Evolutionary conservation across 2,797 vertebrate genomes (phyloP), one percentile per base, ranked within the genome.

Genomic region (Micropoecilia bifurca): DNA sequence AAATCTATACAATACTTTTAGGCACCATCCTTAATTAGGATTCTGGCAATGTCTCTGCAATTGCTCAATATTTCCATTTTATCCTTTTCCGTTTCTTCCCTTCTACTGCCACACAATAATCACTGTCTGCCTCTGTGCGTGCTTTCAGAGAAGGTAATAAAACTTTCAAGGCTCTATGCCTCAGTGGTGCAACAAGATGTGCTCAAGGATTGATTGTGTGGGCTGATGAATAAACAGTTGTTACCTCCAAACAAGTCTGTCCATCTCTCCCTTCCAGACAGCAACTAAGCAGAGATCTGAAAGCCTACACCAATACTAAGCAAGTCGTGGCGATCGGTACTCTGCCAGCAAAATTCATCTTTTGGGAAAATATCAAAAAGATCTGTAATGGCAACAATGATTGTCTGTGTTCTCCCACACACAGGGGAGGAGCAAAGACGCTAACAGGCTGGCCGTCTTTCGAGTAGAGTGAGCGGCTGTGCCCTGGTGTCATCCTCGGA

Each of bases 211-310:
- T 71, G 89, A 90, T 85, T 90, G 82, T 77, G 92, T 92, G 88
- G 90, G 93, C 84, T 76, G 88, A 92, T 83, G 77, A 92, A 91
- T 88, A 91, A 90, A 88, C 91, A 84, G 85, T 89, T 86, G 84
- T 88, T 91, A 85, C 85, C 84, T 90, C 57, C 80, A 81, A 79
- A 80, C 43, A 84, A 47, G 82, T 85, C 84, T 81, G 79, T 85
- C 89, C 76, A 75, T 85, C 77, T 85, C 81, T 78, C 36, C n/a
- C 55, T 80, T 79, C 79, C 81, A 82, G 87, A 88, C 85, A 71
- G 78, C 63, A 78, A 89, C 83, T 81, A 87, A 80, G 76, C 82
- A 87, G 71, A 83, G 77, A 87, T 83, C 72, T 84, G 77, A 90
- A 87, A 88, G 86, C 75, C 82, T 77, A 81, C 78, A 84, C 78